Percentiles rank a stretch among this genome's conserved stretches.
phyloP scores from a whole-genome alignment of 2,888 invertebrate genomes.

The Sminthurinus aureus region DNA sequence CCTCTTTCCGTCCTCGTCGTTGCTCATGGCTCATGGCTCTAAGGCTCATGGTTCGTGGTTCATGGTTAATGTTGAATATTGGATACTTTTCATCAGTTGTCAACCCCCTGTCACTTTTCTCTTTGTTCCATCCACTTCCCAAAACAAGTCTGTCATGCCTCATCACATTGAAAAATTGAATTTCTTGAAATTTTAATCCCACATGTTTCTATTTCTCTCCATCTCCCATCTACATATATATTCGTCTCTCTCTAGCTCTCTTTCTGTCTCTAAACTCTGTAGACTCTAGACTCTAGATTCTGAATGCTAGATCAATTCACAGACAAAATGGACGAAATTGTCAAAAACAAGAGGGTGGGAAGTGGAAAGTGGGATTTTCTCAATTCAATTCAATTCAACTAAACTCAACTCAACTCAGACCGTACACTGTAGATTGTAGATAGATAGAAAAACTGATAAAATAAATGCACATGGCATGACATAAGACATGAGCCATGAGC shows the following conservation, averaged over 20 bases:
- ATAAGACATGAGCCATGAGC: too few species aligned
- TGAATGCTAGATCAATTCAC: not conserved
- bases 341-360: too few species aligned
- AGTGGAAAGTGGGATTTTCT: too few species aligned
- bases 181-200: slow-evolving; percentile 30
- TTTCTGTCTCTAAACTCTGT: not conserved
- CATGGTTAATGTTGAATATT: not conserved
- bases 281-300: not conserved
- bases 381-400: too few species aligned
- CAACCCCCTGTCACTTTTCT: slow-evolving; percentile 37
- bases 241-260: too few species aligned
- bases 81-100: slow-evolving; percentile 43
- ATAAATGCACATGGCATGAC: too few species aligned
- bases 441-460: too few species aligned
- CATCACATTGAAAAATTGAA: slow-evolving; percentile 40
- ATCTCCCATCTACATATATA: not conserved
- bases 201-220: slow-evolving; percentile 1
- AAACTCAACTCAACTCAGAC: too few species aligned
- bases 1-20: too few species aligned
- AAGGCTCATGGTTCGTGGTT: too few species aligned
- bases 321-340: not conserved
- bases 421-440: too few species aligned
- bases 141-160: slow-evolving; percentile 25
- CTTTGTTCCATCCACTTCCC: slow-evolving; percentile 32
- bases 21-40: too few species aligned